Evolutionary conservation across 2,888 invertebrate species (phyloP), one percentile per base, ranked within the genome.

Genomic region (Arrhopalites spinosus): DNA sequence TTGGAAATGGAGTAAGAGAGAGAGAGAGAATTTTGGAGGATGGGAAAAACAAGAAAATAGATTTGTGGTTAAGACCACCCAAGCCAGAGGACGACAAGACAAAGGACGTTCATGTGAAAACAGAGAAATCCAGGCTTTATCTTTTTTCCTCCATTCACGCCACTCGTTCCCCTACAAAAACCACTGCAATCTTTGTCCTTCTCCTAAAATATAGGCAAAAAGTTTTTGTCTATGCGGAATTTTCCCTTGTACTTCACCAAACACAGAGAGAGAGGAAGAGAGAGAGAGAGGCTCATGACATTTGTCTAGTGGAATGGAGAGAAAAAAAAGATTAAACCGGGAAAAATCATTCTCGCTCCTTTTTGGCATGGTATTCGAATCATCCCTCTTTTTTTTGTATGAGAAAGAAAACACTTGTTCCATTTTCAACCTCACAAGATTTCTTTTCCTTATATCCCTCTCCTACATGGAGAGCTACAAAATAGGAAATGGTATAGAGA

Each of bases 361-460:
- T n/a, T n/a, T 3, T 36, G 3, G 36, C 36, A 64, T 75, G 68
- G 70, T 71, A 72, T 76, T 66, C 61, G 71, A 74, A 61, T 47
- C 64, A 72, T 78, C 76, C 73, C 72, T 74, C n/a, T n/a, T n/a
- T n/a, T n/a, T n/a, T 74, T 72, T 72, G 73, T 77, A 74, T 78
- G 78, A 66, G 78, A 78, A 70, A 73, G 66, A 66, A 73, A 77
- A 77, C 75, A 78, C 78, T 73, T 75, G 75, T 78, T 75, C 75
- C 68, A n/a, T n/a, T 71, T 59, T 43, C 71, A 30, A 36, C 59
- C 69, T 59, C 73, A 30, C 74, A 77, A 74, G 73, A 75, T 78
- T 74, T 78, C 73, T 76, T 68, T 67, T 67, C 50, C 72, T 27
- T n/a, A n/a, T n/a, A n/a, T 63, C 50, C 47, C 61, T 25, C 47